Evolutionary conservation across 1,140 invertebrate species (phyloP).

Genomic region (Plectrocnemia conspersa): DNA sequence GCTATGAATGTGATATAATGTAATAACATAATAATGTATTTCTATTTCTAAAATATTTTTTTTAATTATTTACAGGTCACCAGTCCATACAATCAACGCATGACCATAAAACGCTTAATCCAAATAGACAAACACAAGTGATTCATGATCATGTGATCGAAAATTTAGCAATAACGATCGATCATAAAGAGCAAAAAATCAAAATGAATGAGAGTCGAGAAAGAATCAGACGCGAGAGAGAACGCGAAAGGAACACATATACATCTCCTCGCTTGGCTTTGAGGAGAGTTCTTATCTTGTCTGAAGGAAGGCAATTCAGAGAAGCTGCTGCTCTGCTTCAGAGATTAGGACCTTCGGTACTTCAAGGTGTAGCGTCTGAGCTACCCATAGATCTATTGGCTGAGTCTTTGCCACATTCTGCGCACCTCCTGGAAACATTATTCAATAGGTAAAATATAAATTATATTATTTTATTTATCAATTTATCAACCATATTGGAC

Average conservation of each 20-base stretch:
- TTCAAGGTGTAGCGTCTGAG: slow-evolving; percentile 67
- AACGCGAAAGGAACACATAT: slow-evolving; percentile 57
- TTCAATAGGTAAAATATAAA: slow-evolving; percentile 72
- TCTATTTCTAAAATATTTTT: too few relatives aligned
- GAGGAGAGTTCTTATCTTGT: slow-evolving; percentile 66
- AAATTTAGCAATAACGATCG: too few relatives aligned
- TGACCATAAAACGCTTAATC: too few relatives aligned
- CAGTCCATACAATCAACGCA: too few relatives aligned
- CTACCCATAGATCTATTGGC: slow-evolving; percentile 82
- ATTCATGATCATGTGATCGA: too few relatives aligned
- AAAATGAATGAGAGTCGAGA: slow-evolving; percentile 57
- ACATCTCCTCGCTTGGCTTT: slow-evolving; percentile 70
- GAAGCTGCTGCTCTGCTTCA: slow-evolving; percentile 75
- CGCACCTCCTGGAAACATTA: slow-evolving; percentile 79
- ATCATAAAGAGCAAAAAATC: not conserved
- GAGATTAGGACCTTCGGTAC: slow-evolving; percentile 66
- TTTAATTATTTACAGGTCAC: too few relatives aligned
- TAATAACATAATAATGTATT: too few relatives aligned
- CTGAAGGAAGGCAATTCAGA: slow-evolving; percentile 72
- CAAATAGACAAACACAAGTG: too few relatives aligned
- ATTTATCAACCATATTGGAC: too few relatives aligned
- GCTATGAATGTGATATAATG: too few relatives aligned
- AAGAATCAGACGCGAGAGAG: slow-evolving; percentile 52
- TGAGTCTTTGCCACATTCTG: slow-evolving; percentile 79
- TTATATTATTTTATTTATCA: too few relatives aligned